Evolutionary conservation across 2,888 invertebrate species (phyloP), one percentile per base, ranked within the genome.

Genomic region (Capitulum mitella): DNA sequence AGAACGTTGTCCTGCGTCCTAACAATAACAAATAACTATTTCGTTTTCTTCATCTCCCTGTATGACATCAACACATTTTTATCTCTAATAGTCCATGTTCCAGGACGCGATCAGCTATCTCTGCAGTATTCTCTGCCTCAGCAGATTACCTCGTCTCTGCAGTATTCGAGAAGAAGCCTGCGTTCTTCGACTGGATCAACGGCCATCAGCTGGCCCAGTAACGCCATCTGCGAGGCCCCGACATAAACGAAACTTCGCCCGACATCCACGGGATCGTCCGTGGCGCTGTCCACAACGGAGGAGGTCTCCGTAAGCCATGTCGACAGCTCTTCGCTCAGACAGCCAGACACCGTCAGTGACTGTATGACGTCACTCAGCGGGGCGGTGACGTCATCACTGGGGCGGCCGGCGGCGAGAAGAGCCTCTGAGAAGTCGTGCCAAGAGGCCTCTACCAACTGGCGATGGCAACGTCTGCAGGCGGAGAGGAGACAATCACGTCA

Each of bases 121-220:
- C n/a, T n/a, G n/a, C n/a, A n/a, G n/a, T n/a, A n/a, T n/a, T n/a
- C n/a, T n/a, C n/a, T n/a, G n/a, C n/a, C n/a, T n/a, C n/a, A n/a
- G n/a, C n/a, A n/a, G n/a, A 83, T 82, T 3, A 93, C 89, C 84
- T 94, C 92, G 83, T 93, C 90, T 40, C 88, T 85, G 26, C 90
- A 87, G 82, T 94, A 92, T 75, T 89, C 85, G 19, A 91, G 88
- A 86, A 93, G 93, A 0, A 95, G 85, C 0, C 89, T 87, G 81
- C 91, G 89, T 85, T 94, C 94, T 80, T 92, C 90, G 0, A 93
- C 90, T 0, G 95, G 95, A 87, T 97, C 97, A 10, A 96, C 91
- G 0, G 90, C 85, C 32, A 91, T 91, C 22, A 92, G 87, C 3
- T 86, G 86, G 12, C 84, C 80, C 12, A 84, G 78, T 5, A 84